Percentiles rank a stretch among this genome's conserved stretches.
Evolutionary conservation across 2,888 invertebrate species (phyloP).

Genomic region (Leucophora obtusa): DNA sequence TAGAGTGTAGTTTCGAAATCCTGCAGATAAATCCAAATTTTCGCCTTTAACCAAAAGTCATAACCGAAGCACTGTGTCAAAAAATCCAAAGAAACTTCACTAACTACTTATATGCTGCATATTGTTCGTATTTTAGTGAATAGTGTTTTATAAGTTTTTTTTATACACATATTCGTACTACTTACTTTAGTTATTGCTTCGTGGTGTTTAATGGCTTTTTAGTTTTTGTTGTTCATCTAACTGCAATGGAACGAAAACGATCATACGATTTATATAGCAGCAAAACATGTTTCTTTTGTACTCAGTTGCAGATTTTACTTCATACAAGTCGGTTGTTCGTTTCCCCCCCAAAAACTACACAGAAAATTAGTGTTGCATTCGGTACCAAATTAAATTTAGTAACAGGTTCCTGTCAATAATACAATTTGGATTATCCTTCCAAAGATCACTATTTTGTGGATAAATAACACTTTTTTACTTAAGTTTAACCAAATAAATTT

Average conservation of each 20-base stretch:
- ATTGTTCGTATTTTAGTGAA: background rate
- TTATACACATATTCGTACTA: background rate
- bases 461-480: constrained; percentile 29
- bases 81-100: background rate
- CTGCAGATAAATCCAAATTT: no score
- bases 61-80: background rate
- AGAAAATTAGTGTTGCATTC: constrained; percentile 24
- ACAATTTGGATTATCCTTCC: constrained; percentile 59
- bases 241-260: constrained; percentile 45
- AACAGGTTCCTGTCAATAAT: constrained; percentile 38
- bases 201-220: constrained; percentile 24
- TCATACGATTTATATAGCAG: constrained; percentile 74
- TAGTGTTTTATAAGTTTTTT: background rate
- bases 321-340: constrained; percentile 67
- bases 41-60: background rate
- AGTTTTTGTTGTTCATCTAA: constrained; percentile 21
- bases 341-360: background rate
- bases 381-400: constrained; percentile 32
- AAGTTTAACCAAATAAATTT: constrained; percentile 55
- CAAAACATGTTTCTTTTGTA: constrained; percentile 75
- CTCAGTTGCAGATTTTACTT: constrained; percentile 76
- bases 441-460: constrained; percentile 53
- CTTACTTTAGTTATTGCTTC: constrained; percentile 14
- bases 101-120: constrained; percentile 1
- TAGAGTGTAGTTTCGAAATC: no score